These are phyloP conservation scores for Thymallus thymallus DNA, from an alignment of 2,113 vertebrate genomes.

Conservation along the genomic window DNA sequence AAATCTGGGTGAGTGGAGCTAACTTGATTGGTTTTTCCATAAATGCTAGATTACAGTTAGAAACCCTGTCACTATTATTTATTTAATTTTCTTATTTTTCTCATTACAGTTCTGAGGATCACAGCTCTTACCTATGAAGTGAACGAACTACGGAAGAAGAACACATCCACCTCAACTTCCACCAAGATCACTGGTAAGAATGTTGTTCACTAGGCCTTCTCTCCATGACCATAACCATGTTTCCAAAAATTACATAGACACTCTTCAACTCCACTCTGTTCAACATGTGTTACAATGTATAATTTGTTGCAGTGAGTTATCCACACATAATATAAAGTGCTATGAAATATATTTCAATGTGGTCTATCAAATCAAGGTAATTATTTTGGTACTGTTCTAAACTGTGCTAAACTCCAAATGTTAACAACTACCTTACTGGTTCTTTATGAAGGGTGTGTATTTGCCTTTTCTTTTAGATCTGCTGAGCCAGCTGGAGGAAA, in stretches of 20 bases:
- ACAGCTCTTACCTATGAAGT: constrained; percentile 1
- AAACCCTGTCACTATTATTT: not conserved
- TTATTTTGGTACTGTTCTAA: too few relatives aligned
- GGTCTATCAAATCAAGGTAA: too few relatives aligned
- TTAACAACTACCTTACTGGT: too few relatives aligned
- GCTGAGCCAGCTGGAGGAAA: not conserved
- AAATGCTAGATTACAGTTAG: not conserved
- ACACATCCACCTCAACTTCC: constrained; percentile 7
- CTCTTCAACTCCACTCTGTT: not conserved
- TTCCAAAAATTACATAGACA: constrained; percentile 33
- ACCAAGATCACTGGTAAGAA: not conserved
- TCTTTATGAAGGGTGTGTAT: not conserved
- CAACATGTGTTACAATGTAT: not conserved
- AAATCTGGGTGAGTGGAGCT: not conserved
- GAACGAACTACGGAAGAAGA: not conserved
- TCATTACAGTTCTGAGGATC: constrained; percentile 42
- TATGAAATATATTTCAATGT: not conserved
- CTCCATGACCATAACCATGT: constrained; percentile 1
- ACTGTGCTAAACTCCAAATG: too few relatives aligned
- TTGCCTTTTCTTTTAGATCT: not conserved
- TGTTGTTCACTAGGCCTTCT: not conserved
- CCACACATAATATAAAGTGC: not conserved
- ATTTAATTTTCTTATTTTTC: not conserved
- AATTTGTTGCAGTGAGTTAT: not conserved
- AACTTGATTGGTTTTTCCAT: not conserved